Base-by-base conservation (phyloP, 2,888 invertebrate species). In the Parasteatoda lunata region DNA sequence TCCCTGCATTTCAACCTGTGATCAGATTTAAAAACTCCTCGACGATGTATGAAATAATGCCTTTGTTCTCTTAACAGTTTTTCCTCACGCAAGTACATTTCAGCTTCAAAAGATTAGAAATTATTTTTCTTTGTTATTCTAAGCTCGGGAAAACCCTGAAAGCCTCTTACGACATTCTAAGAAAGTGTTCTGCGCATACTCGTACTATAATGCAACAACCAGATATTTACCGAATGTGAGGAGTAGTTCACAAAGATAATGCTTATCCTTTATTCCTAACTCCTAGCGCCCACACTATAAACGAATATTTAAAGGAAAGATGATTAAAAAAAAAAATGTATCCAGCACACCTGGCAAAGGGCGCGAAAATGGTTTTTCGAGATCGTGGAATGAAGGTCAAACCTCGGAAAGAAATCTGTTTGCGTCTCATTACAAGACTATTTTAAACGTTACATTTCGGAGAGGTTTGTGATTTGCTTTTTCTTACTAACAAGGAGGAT, bases 271-370 rank as follows among this genome's bases (percentile, higher is more conserved):
- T 80, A 72, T 81, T 59, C 64, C 69, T 30, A 30, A 30, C 2
- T 30, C 30, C 54, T 73, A n/a, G 68, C 75, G 75, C 81, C 81
- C 75, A 81, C 81, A 75, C 81, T 51, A 13, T 54, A 5, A 59
- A 54, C 76, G 71, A 79, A 79, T 71, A 71, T 79, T 79, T 79
- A 51, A 30, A 68, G 65, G n/a, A 71, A 49, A 75, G 51, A 45
- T 52, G 13, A 72, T 66, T 48, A 72, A 64, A 77, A 49, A 9
- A 9, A 51, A 72, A 65, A 66, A 66, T 66, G 6, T 15, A 49
- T 30, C 52, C 30, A 15, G 52, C 81, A 81, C 81, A 81, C 81
- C 81, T 81, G 81, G 81, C 81, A 75, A 65, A 81, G 81, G 68
- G 69, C 68, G 81, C 49, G 75, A 80, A 66, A 71, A 71, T 49